A percentile compares a stretch with the other conserved stretches of the same genome.
phyloP scores from a whole-genome alignment of 2,113 vertebrate genomes.

The Asarcornis scutulata region DNA sequence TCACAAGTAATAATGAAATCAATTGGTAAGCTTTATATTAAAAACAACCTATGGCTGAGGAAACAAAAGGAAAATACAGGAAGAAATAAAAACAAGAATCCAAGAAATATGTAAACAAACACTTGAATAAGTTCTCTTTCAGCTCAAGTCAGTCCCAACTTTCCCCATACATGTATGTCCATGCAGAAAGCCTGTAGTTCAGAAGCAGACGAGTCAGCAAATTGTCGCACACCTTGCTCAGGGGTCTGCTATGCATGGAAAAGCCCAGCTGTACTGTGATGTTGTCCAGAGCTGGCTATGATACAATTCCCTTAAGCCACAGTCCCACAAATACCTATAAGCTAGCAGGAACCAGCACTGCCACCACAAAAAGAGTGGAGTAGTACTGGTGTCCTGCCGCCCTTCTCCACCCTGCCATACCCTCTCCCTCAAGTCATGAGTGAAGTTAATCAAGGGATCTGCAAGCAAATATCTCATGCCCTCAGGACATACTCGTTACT shows the following conservation, averaged over 20 bases:
- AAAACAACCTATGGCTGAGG: not conserved
- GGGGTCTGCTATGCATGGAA: not conserved
- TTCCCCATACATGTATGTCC: rapidly evolving
- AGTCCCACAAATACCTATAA: not conserved
- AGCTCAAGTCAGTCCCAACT: not conserved
- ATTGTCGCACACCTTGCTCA: not conserved
- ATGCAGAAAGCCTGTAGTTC: not conserved
- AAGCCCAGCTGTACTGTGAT: not conserved
- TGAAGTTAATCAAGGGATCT: not conserved
- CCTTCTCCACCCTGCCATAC: not conserved
- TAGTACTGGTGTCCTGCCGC: not conserved
- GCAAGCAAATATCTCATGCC: not conserved
- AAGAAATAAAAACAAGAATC: not conserved
- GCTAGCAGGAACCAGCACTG: not conserved
- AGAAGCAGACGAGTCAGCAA: not conserved
- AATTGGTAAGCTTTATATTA: not conserved
- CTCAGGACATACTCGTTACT: not conserved
- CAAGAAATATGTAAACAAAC: not conserved
- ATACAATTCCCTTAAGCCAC: not conserved
- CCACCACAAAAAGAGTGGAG: not conserved
- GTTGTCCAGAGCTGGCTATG: not conserved
- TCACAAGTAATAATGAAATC: not conserved
- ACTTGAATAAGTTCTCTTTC: not conserved
- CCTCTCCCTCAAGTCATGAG: not conserved
- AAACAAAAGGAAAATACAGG: not conserved